Evolutionary conservation across 2,113 vertebrate genomes (phyloP).

Genomic region (Crotalus tigris): DNA sequence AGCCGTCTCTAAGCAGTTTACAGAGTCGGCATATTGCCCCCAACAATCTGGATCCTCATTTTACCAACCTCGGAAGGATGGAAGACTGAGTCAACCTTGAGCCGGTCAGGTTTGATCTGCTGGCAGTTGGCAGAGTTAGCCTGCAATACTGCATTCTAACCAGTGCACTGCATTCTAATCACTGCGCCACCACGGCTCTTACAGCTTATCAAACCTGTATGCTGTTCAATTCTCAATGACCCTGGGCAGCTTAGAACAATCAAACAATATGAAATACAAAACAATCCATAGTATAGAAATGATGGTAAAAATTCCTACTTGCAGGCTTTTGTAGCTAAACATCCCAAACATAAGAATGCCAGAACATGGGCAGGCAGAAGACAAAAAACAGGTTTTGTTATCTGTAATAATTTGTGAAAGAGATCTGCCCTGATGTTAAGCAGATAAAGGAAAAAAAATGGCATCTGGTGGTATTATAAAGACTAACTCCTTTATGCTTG

Average conservation of each 20-base stretch:
- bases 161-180: no score
- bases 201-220: background rate
- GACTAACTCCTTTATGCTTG: background rate
- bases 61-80: no score
- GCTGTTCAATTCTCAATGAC: background rate
- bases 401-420: background rate
- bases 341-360: background rate
- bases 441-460: background rate
- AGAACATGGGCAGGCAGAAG: background rate
- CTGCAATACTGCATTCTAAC: no score
- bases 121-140: no score
- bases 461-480: background rate
- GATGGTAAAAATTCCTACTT: background rate
- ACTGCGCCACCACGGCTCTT: no score
- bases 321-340: background rate
- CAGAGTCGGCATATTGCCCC: no score
- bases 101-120: no score
- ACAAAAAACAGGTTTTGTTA: background rate
- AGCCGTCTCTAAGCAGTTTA: no score
- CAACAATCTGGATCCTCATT: no score
- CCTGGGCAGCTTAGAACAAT: background rate
- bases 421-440: background rate
- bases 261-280: background rate
- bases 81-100: no score
- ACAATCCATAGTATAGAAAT: background rate